Evolutionary conservation across 2,888 invertebrate species (phyloP).

Genomic region (Zhuqinia jingwanae): DNA sequence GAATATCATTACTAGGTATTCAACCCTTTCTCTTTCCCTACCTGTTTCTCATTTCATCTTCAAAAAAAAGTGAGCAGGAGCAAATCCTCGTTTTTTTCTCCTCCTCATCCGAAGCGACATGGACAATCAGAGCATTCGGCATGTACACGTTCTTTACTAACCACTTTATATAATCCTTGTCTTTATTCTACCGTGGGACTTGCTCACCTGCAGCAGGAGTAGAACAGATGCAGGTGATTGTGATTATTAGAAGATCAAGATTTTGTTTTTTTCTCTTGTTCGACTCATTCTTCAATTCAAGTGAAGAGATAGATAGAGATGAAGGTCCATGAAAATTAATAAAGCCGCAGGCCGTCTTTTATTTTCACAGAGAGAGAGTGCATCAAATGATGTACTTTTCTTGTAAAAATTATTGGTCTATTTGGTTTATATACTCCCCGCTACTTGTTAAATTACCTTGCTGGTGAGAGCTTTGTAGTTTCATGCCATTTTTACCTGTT

Average conservation of each 20-base stretch:
- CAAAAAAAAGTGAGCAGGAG: too few species aligned
- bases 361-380: too few species aligned
- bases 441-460: neutral
- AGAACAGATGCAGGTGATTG: neutral
- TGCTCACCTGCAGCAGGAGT: neutral
- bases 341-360: neutral
- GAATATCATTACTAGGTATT: neutral
- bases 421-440: conserved; percentile 12
- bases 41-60: neutral
- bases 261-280: neutral
- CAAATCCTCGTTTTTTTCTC: too few species aligned
- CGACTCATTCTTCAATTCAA: neutral
- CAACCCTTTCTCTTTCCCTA: neutral
- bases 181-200: neutral
- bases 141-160: neutral
- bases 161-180: neutral
- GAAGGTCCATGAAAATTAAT: conserved; percentile 19
- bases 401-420: neutral
- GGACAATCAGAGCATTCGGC: neutral
- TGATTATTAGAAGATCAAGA: neutral
- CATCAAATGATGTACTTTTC: neutral
- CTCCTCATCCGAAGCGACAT: too few species aligned
- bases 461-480: too few species aligned
- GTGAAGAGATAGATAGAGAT: neutral
- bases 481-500: conserved; percentile 48